Percentiles rank a stretch among this genome's conserved stretches.
These are phyloP conservation scores for Erethizon dorsatum DNA, from an alignment of 2,797 vertebrate genomes.

Conservation along the genomic window DNA sequence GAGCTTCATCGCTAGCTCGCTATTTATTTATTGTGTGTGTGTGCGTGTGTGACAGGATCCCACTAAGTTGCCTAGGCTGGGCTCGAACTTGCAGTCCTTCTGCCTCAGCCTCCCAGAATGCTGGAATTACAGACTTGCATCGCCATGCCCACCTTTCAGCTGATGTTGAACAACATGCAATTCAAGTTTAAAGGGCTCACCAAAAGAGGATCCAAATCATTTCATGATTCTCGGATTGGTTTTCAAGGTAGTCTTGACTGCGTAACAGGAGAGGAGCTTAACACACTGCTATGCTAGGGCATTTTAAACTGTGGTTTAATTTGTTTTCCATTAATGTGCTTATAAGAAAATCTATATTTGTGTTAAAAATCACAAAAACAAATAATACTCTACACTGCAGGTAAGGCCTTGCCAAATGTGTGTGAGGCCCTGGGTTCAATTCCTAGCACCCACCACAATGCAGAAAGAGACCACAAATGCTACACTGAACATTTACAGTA, in stretches of 20 bases:
- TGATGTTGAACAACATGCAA: not conserved
- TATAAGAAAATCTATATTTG: not conserved
- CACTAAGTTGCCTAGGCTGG: not conserved
- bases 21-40: too few relatives aligned
- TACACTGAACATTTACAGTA: not conserved
- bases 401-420: not conserved
- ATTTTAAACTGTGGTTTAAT: not conserved
- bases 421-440: not conserved
- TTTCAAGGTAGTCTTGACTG: slow-evolving; percentile 31
- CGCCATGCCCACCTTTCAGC: not conserved
- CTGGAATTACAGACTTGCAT: not conserved
- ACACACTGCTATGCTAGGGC: not conserved
- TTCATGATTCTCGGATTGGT: not conserved
- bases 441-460: not conserved
- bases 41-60: not conserved
- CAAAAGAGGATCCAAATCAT: not conserved
- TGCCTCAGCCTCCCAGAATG: not conserved
- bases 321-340: not conserved
- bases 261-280: not conserved
- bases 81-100: not conserved
- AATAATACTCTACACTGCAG: not conserved
- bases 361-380: not conserved
- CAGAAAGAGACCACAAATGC: not conserved
- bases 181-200: not conserved
- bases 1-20: not conserved